Percentiles rank a stretch among this genome's conserved stretches.
Evolutionary conservation across 2,113 vertebrate species (phyloP).

Genomic region (Tyto alba): DNA sequence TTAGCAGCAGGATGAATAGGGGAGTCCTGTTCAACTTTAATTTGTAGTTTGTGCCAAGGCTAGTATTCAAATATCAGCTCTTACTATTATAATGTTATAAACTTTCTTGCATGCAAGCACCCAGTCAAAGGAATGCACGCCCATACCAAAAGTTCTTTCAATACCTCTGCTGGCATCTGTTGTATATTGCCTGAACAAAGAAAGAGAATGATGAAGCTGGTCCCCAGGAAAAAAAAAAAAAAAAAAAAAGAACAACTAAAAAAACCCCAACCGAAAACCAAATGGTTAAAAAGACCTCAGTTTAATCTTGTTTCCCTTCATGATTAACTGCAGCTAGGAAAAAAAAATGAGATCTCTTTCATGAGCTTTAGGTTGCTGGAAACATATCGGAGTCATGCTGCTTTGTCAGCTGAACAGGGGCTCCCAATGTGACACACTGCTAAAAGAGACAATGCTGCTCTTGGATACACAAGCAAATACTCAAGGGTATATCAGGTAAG

Average conservation of each 20-base stretch:
- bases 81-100: neutral
- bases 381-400: conserved; percentile 35
- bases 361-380: neutral
- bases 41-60: neutral
- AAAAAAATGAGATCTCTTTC: conserved; percentile 18
- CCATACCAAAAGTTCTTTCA: conserved; percentile 58
- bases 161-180: conserved; percentile 37
- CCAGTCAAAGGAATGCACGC: conserved; percentile 22
- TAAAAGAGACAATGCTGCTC: neutral
- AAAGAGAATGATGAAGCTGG: conserved; percentile 21
- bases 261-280: neutral
- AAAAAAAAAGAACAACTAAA: too few species aligned
- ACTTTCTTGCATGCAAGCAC: neutral
- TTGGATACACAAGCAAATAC: neutral
- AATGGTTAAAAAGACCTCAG: neutral
- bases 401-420: conserved; percentile 24
- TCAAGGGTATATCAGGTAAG: neutral
- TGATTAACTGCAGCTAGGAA: conserved; percentile 5
- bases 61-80: neutral
- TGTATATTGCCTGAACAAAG: conserved; percentile 13
- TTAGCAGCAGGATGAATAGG: neutral
- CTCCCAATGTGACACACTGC: neutral
- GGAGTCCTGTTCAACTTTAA: neutral
- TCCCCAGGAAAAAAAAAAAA: neutral
- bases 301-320: conserved; percentile 34